These are phyloP conservation scores for Alethe diademata DNA, from an alignment of 2,113 vertebrate species.

Conservation along the genomic window DNA sequence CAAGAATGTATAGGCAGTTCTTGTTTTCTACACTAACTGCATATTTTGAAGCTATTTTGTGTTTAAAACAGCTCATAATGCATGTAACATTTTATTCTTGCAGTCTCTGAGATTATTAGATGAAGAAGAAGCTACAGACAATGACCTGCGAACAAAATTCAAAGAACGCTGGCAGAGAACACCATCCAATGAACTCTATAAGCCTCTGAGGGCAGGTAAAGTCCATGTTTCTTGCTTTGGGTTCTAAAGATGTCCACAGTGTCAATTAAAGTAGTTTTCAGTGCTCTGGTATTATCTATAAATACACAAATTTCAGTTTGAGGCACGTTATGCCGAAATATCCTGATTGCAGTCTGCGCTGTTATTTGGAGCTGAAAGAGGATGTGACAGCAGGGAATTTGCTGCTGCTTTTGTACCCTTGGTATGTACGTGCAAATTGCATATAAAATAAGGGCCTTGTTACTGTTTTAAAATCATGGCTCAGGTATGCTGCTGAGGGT, in stretches of 20 bases:
- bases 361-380: background rate
- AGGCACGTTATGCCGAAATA: background rate
- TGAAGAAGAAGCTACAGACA: constrained; percentile 93
- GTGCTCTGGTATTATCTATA: background rate
- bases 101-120: constrained; percentile 91
- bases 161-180: constrained; percentile 97
- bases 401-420: background rate
- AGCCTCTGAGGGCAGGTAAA: constrained; percentile 87
- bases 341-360: background rate
- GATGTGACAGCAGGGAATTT: background rate
- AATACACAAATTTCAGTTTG: background rate
- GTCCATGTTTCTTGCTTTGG: background rate
- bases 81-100: background rate
- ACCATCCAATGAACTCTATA: constrained; percentile 93
- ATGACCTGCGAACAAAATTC: constrained; percentile 91
- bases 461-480: background rate
- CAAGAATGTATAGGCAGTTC: too few relatives aligned
- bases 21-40: background rate
- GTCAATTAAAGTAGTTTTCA: background rate
- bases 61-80: background rate
- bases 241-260: background rate
- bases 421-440: background rate
- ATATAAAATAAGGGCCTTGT: background rate
- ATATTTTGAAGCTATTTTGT: background rate
- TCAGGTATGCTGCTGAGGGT: background rate